phyloP scores from a whole-genome alignment of 2,797 vertebrate genomes.

The Chrysocyon brachyurus region DNA sequence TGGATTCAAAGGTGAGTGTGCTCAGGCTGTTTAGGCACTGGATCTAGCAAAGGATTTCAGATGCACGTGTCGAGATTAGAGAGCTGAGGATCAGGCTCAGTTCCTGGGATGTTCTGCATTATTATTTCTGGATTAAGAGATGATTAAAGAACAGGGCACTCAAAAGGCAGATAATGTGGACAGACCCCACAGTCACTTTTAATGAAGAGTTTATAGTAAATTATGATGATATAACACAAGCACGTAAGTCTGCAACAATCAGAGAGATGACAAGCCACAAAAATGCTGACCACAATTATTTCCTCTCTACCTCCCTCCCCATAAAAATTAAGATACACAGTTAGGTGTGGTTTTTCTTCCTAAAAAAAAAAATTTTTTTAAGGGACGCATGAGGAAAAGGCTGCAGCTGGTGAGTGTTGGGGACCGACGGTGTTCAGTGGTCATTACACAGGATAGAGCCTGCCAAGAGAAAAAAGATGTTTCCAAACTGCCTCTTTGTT shows the following conservation, averaged over 20 bases:
- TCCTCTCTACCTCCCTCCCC: too few species aligned
- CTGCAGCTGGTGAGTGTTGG: background rate
- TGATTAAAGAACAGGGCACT: slow-evolving; percentile 43
- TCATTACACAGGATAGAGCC: background rate
- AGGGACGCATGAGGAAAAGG: background rate
- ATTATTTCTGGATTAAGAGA: slow-evolving; percentile 79
- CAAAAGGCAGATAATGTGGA: background rate
- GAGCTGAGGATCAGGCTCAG: slow-evolving; percentile 41
- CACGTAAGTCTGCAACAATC: background rate
- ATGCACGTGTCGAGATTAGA: slow-evolving; percentile 53
- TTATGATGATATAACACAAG: background rate
- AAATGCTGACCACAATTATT: background rate
- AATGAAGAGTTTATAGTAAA: slow-evolving; percentile 29
- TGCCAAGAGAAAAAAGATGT: background rate
- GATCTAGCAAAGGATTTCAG: slow-evolving; percentile 37
- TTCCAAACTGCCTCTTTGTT: background rate
- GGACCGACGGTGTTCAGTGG: background rate
- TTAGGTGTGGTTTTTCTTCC: background rate
- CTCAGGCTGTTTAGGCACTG: background rate
- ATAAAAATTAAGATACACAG: background rate
- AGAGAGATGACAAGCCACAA: background rate
- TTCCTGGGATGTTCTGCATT: slow-evolving; percentile 54
- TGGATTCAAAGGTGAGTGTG: slow-evolving; percentile 30
- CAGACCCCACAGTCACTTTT: background rate
- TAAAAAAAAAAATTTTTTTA: background rate